Percentiles rank a stretch among this genome's conserved stretches.
Evolutionary conservation across 2,113 vertebrate genomes (phyloP).

Genomic region (Varanus komodoensis): DNA sequence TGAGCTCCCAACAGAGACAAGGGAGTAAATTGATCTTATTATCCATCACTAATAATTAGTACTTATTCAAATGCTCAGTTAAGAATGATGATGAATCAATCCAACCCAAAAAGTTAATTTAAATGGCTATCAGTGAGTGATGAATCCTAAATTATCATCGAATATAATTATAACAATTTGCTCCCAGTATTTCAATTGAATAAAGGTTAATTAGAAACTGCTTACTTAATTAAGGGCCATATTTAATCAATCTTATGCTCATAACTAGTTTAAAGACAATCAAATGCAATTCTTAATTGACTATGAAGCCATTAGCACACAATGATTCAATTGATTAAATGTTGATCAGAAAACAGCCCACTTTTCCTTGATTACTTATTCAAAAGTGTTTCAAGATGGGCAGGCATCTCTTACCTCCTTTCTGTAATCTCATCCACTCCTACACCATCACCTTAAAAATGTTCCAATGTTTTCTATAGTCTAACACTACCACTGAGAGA

Average conservation of each 20-base stretch:
- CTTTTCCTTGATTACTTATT: background rate
- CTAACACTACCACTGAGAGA: background rate
- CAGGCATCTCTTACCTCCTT: background rate
- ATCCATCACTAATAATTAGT: background rate
- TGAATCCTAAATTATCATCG: background rate
- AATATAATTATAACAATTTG: background rate
- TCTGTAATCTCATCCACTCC: background rate
- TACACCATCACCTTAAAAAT: background rate
- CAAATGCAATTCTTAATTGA: background rate
- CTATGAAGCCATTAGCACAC: background rate
- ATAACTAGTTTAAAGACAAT: background rate
- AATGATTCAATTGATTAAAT: background rate
- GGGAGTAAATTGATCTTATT: background rate
- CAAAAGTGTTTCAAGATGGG: background rate
- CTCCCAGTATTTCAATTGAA: background rate
- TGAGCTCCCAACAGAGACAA: background rate
- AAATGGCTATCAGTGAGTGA: background rate
- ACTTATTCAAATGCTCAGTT: background rate
- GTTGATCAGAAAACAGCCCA: background rate
- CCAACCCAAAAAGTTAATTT: background rate
- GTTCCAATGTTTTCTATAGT: background rate
- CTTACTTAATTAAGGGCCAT: background rate
- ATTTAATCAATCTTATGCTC: constrained; percentile 4
- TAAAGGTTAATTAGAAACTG: constrained; percentile 5
- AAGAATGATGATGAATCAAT: background rate